Percentiles rank a stretch among this genome's conserved stretches.
phyloP scores from a whole-genome alignment of 2,888 invertebrate species.

The Clusia tigrina region DNA sequence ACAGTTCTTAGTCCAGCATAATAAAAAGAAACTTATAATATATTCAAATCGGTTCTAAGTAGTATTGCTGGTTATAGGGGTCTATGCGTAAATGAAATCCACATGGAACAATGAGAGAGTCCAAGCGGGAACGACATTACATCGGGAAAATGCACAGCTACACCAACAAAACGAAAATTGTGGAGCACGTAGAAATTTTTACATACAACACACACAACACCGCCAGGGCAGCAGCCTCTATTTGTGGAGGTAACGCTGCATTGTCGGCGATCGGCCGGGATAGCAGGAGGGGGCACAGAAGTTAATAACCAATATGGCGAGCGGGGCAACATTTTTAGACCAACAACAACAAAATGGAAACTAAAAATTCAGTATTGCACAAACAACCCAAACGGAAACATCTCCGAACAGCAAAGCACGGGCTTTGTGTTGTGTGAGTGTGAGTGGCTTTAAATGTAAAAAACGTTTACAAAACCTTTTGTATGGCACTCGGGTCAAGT shows the following conservation, averaged over 20 bases:
- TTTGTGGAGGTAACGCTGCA: background rate
- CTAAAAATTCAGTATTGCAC: conserved; percentile 59
- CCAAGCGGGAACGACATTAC: background rate
- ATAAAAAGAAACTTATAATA: too few species aligned
- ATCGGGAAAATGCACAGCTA: background rate
- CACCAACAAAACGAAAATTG: background rate
- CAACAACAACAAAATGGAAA: conserved; percentile 31
- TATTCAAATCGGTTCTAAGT: too few species aligned
- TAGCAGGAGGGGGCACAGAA: background rate
- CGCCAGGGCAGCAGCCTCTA: background rate
- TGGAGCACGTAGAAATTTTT: background rate
- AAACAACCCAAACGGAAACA: conserved; percentile 61
- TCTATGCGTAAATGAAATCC: too few species aligned
- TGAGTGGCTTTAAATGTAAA: too few species aligned
- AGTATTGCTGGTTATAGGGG: too few species aligned
- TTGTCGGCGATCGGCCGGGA: background rate
- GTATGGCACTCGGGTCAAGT: too few species aligned
- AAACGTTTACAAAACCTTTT: too few species aligned
- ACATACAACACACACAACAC: background rate
- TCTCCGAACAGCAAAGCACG: conserved; percentile 48
- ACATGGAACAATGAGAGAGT: too few species aligned
- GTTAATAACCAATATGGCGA: background rate
- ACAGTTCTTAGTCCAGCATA: too few species aligned
- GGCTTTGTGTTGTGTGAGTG: conserved; percentile 16
- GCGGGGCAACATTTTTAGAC: background rate